These are phyloP conservation scores for Agrochola lota DNA, from an alignment of 2,888 invertebrate genomes.

Conservation along the genomic window DNA sequence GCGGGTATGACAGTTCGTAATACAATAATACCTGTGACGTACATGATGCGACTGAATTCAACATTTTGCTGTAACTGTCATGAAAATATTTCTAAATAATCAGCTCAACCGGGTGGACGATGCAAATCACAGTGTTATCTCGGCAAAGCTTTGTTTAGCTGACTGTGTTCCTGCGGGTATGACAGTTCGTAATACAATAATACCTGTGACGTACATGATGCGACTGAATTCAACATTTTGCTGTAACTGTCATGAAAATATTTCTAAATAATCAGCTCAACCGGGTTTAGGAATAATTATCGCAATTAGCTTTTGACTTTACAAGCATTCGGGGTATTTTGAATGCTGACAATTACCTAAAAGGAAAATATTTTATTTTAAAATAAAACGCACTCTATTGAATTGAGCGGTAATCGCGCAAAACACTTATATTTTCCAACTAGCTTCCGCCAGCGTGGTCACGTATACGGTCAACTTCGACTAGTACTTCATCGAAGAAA, in stretches of 20 bases:
- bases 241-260: not conserved
- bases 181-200: not conserved
- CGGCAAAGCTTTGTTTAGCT: slow-evolving; percentile 23
- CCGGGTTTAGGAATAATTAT: not conserved
- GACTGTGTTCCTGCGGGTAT: not conserved
- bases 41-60: not conserved
- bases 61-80: not conserved
- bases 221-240: not conserved
- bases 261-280: not conserved
- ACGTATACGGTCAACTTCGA: too few species aligned
- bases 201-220: not conserved
- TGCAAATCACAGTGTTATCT: slow-evolving; percentile 42
- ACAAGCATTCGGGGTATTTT: not conserved
- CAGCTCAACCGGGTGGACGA: slow-evolving; percentile 15
- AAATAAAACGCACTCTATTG: too few species aligned
- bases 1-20: not conserved
- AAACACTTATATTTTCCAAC: too few species aligned
- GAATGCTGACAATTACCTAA: not conserved
- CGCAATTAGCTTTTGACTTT: not conserved
- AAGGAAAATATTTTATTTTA: not conserved
- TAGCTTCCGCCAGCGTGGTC: too few species aligned
- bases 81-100: not conserved
- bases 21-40: not conserved
- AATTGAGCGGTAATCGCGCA: too few species aligned
- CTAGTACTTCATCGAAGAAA: too few species aligned